Evolutionary conservation across 2,888 invertebrate genomes (phyloP), one percentile per base, ranked within the genome.

Genomic region (Hedychridium roseum): DNA sequence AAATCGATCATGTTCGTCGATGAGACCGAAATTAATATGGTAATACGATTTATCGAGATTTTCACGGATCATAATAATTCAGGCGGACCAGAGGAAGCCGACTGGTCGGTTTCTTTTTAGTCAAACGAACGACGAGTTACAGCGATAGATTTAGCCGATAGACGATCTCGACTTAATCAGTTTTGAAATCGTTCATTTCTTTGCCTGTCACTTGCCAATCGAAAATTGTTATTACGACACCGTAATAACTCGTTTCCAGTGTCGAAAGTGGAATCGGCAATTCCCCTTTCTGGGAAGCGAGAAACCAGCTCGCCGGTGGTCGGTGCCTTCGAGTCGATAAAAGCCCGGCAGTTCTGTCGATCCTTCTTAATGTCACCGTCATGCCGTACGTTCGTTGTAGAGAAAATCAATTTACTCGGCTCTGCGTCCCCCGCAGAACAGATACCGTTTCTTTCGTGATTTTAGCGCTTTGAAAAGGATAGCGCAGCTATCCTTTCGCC

Each of bases 151-250:
- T 35, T 21, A 17, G 21, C 27, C 14, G 27, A 2, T 7, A 35
- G 20, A 12, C 27, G 27, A 42, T 35, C 27, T 15, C 26, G 31
- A 46, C 18, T 23, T 39, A 46, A 60, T 60, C 60, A 43, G 47
- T 54, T 60, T 53, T 38, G 38, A 40, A 43, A 50, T 45, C 51
- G 54, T 63, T 62, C 49, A 55, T 57, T 53, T 49, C 48, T 42
- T 48, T n/a, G n/a, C 36, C 50, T 50, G 52, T 58, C 58, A 50
- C 45, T 51, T 44, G 34, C 40, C 49, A 52, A 42, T 52, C 55
- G 50, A 52, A 58, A 56, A 53, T 62, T 59, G 62, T 64, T 57
- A 61, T 64, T 64, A 61, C 61, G 54, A 59, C 59, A 61, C 51
- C 45, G 46, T 56, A 60, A 56, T 56, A 60, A 59, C 45, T 57